Evolutionary conservation across 1,140 invertebrate species (phyloP), one percentile per base, ranked within the genome.

Genomic region (Ctenoplectra terminalis): DNA sequence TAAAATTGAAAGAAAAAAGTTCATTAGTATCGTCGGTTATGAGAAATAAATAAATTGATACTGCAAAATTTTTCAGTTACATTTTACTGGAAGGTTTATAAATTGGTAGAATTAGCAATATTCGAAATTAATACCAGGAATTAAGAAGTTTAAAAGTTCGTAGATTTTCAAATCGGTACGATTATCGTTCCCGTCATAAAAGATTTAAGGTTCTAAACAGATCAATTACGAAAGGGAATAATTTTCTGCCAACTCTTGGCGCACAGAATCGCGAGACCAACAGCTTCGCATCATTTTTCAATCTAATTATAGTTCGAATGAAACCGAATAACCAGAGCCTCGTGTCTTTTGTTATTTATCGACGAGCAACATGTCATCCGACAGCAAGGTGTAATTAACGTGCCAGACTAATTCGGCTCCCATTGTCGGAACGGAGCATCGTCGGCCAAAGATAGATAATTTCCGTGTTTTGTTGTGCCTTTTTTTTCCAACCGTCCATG

Each of bases 331-430:
- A 56, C 15, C 58, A 13, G 20, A 31, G 34, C 26, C 26, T 52
- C 31, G 70, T 46, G 61, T 75, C 46, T 73, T 72, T 63, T 26
- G 70, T 81, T 81, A 81, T 81, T 81, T 81, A 81, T 81, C 79
- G 79, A 75, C 40, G 52, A 52, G 71, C 50, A 40, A 66, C 72
- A 66, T 81, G 79, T 74, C 79, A 58, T 81, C 72, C 61, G 54
- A 48, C 84, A 82, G 67, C 73, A 79, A 50, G 48, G 74, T 86
- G 75, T 82, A 87, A 86, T 87, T 83, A 86, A 87, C 84, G 85
- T 86, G 23, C 64, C 64, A 61, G 48, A 82, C 75, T 79, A 54
- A 78, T 54, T 67, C 70, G 69, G 56, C 54, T 46, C 11, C 52
- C 73, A 84, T 85, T 87, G 85, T 89, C 85, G 67, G 87, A 66